phyloP scores from a whole-genome alignment of 2,888 invertebrate genomes.

The Leptogaster cylindrica region DNA sequence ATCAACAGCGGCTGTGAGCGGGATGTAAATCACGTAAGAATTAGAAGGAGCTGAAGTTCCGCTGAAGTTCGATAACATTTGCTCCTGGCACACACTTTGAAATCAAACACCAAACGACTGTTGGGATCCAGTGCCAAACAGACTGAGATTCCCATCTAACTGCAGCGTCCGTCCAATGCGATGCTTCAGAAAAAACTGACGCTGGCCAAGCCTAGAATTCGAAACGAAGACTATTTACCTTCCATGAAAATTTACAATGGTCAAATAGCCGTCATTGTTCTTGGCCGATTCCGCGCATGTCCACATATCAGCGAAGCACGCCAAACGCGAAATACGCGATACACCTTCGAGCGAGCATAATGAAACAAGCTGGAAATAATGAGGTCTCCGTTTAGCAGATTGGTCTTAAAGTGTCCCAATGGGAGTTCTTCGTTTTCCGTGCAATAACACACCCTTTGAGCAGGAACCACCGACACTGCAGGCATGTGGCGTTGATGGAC shows the following conservation, averaged over 20 bases:
- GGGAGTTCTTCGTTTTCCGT: constrained; percentile 45
- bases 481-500: constrained; percentile 7
- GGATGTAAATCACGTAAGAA: too few species aligned
- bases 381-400: constrained; percentile 48
- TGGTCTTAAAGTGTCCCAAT: constrained; percentile 48
- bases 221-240: constrained; percentile 41
- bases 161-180: constrained; percentile 30
- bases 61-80: too few species aligned
- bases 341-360: constrained; percentile 4
- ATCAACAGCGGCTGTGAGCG: too few species aligned
- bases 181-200: constrained; percentile 41
- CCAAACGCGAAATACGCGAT: not conserved
- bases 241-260: not conserved
- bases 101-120: not conserved
- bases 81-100: not conserved
- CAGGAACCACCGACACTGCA: constrained; percentile 22
- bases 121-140: not conserved
- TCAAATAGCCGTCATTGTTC: constrained; percentile 2
- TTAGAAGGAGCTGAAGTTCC: too few species aligned
- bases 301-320: constrained; percentile 15
- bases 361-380: constrained; percentile 42
- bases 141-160: not conserved
- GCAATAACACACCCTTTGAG: constrained; percentile 40
- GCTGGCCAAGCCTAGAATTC: constrained; percentile 31
- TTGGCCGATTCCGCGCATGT: constrained; percentile 13